Base-by-base conservation (phyloP, 2,797 vertebrate species). In the Serranus cabrilla region DNA sequence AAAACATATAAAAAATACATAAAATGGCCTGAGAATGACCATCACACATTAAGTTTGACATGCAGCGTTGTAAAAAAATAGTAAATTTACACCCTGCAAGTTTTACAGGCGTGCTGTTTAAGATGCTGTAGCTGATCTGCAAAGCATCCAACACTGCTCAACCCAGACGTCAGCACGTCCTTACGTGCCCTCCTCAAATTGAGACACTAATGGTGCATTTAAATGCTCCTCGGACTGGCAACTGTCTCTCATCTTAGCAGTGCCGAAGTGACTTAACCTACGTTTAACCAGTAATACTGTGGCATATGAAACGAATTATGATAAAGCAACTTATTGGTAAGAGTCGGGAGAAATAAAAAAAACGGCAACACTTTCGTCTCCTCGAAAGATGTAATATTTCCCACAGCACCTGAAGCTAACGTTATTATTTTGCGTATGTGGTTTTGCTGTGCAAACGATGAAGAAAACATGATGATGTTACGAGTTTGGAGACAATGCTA, bases 101-200 rank as follows among this genome's bases (percentile, higher is more conserved):
- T 34, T 63, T 34, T 37, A 14, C 11, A 20, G 4, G 3, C 0
- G 23, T 9, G 16, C 2, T 37, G 2, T 12, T 20, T 1, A 58
- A 21, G 3, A 31, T 23, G 39, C 25, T 25, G 77, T 61, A 76
- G 43, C 12, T n/a, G 1, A 3, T 21, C 57, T 62, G 65, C 71
- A 75, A 71, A 70, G 12, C 75, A 65, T 45, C 69, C 57, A 34
- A 57, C 31, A 14, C 11, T 49, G 43, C 31, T 56, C 37, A n/a
- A 17, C 3, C 31, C 16, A 3, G 16, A 88, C 87, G 89, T 90
- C 84, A 87, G 16, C 75, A 64, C 87, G 88, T 86, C 63, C n/a
- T 21, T 79, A 76, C 86, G 87, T 87, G 51, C 74, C 45, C 70
- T 50, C 0, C 64, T 78, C 31, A 57, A 67, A 0, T 10, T 25